phyloP scores from a whole-genome alignment of 2,888 invertebrate genomes.

The Nomada lathburiana region DNA sequence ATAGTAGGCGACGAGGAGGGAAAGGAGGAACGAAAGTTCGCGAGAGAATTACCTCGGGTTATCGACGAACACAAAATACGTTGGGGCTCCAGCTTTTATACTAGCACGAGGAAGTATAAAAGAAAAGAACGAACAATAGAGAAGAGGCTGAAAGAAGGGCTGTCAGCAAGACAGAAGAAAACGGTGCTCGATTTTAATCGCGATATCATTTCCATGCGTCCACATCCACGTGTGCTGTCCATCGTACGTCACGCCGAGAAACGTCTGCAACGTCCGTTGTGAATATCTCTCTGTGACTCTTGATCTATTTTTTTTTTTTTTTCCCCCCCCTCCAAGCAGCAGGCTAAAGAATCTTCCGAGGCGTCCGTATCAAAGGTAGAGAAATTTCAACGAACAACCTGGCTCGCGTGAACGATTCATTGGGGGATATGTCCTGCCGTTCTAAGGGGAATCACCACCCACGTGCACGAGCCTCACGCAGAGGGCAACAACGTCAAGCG shows the following conservation, averaged over 20 bases:
- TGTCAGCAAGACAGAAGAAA: neutral
- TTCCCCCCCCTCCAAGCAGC: neutral
- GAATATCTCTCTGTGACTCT: constrained; percentile 29
- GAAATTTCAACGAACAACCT: constrained; percentile 53
- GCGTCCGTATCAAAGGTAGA: constrained; percentile 1
- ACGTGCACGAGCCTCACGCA: constrained; percentile 69
- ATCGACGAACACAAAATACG: constrained; percentile 37
- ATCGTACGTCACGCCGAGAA: constrained; percentile 24
- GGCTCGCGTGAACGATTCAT: constrained; percentile 75
- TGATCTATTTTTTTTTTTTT: neutral
- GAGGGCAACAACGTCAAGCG: constrained; percentile 65
- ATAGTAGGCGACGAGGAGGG: constrained; percentile 40
- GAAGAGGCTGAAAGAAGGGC: constrained; percentile 5
- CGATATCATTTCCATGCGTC: constrained; percentile 56
- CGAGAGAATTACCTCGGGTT: constrained; percentile 35
- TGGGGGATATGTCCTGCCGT: constrained; percentile 77
- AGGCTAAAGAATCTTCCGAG: neutral
- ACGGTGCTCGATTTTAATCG: constrained; percentile 41
- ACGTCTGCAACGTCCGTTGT: constrained; percentile 14
- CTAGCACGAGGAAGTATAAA: constrained; percentile 57
- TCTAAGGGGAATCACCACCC: constrained; percentile 70
- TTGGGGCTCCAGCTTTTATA: constrained; percentile 72
- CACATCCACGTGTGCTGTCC: constrained; percentile 66
- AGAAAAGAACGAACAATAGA: constrained; percentile 23
- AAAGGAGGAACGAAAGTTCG: constrained; percentile 28